phyloP scores from a whole-genome alignment of 1,140 invertebrate species.

The Lepidostoma basale region DNA sequence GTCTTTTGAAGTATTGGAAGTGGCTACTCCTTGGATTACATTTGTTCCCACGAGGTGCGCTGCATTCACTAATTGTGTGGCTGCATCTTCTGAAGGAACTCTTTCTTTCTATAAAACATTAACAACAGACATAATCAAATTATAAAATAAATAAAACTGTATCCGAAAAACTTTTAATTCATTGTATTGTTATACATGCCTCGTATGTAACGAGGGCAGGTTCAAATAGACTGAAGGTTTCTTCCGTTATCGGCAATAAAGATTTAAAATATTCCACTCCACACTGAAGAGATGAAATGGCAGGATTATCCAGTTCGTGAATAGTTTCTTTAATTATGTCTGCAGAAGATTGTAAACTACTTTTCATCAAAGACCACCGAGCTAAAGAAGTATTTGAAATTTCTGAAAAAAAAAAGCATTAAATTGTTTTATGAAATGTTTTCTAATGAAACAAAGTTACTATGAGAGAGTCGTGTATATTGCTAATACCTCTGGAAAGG shows the following conservation, averaged over 20 bases:
- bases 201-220: constrained; percentile 31
- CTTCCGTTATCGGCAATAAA: constrained; percentile 48
- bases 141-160: constrained; percentile 19
- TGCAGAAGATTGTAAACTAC: constrained; percentile 63
- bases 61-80: constrained; percentile 24
- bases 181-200: constrained; percentile 24
- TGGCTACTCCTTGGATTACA: constrained; percentile 68
- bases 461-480: too few species aligned
- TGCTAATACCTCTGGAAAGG: constrained; percentile 53
- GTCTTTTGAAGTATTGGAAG: constrained; percentile 74
- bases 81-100: constrained; percentile 31
- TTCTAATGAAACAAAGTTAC: neutral
- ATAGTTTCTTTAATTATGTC: constrained; percentile 67
- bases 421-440: neutral
- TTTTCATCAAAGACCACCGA: constrained; percentile 46
- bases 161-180: neutral
- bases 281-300: constrained; percentile 71
- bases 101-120: constrained; percentile 37
- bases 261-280: constrained; percentile 69
- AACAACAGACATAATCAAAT: too few species aligned
- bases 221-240: constrained; percentile 27
- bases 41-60: constrained; percentile 33
- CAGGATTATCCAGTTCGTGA: constrained; percentile 72
- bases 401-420: constrained; percentile 26
- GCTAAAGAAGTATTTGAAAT: constrained; percentile 31